Base-by-base conservation (phyloP, 2,113 vertebrate genomes). In the Aphyosemion australe region DNA sequence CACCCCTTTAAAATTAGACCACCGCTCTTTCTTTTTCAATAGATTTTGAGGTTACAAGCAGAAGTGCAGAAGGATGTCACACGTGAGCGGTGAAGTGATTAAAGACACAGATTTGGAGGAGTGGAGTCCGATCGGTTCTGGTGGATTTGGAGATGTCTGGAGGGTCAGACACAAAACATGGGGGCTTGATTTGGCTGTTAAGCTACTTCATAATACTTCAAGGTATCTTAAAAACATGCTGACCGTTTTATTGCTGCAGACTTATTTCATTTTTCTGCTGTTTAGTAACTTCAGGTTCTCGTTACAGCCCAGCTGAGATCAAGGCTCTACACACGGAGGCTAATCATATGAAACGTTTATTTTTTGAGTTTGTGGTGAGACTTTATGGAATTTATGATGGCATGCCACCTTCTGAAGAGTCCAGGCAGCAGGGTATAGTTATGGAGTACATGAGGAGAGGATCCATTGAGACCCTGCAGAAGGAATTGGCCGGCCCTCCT, bases 381-480 rank as follows among this genome's bases (percentile, higher is more conserved):
- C 20, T 90, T 46, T 51, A 75, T 19, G 91, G 90, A 47, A 49
- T 69, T 31, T 93, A 84, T 57, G 9, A 64, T 0, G 69, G 84
- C 58, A 15, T 0, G 12, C 56, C 53, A 0, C 53, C 63, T 5
- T 0, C 2, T 2, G 0, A 0, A 6, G 0, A 0, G 1, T 0
- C 8, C 1, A 14, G 37, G 0, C 21, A 61, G 5, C 53, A 76
- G 1, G 93, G 93, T 55, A 84, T 95, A 54, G 91, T 95, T 69
- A 94, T 93, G 81, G 81, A 76, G 4, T 88, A 87, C 77, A 93
- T 94, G 94, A 62, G 78, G 31, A 87, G 83, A 0, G 91, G 93
- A 5, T 93, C 91, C n/a, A 43, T 95, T 52, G 86, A 93, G 62
- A 90, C 84, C 45, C 83, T 94, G 12, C 73, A 87, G 8, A 4